Percentiles rank a stretch among this genome's conserved stretches.
These are phyloP conservation scores for Sebastes hubbsi DNA, from an alignment of 2,797 vertebrate genomes.

Conservation along the genomic window DNA sequence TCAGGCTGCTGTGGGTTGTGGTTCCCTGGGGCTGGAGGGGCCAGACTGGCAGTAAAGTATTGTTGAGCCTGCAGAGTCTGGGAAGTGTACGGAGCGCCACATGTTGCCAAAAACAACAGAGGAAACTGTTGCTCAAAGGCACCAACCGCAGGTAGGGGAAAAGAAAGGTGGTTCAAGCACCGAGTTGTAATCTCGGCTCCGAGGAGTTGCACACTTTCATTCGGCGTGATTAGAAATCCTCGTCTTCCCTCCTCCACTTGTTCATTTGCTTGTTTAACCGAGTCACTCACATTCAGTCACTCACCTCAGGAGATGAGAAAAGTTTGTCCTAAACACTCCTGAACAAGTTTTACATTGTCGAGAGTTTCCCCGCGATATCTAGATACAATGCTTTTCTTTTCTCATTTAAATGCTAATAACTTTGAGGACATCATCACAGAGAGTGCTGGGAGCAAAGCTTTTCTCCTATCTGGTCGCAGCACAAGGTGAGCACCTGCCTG, in stretches of 20 bases:
- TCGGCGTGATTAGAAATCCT: conserved; percentile 45
- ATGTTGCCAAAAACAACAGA: conserved; percentile 73
- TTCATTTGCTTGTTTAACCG: conserved; percentile 28
- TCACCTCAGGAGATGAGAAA: conserved; percentile 51
- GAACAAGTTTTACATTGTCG: conserved; percentile 43
- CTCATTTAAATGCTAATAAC: conserved; percentile 87
- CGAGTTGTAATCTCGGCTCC: conserved; percentile 12
- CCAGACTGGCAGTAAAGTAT: conserved; percentile 60
- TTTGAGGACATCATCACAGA: conserved; percentile 64
- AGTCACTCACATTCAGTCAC: conserved; percentile 31
- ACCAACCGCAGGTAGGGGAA: conserved; percentile 56
- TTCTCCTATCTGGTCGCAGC: conserved; percentile 74
- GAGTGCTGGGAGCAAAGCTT: conserved; percentile 65
- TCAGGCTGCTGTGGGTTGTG: conserved; percentile 62
- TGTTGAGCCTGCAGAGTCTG: conserved; percentile 37
- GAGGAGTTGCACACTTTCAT: conserved; percentile 24
- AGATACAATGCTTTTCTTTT: conserved; percentile 77
- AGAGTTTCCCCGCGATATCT: conserved; percentile 61
- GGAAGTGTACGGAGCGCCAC: conserved; percentile 48
- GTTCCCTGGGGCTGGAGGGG: conserved; percentile 59
- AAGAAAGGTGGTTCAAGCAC: conserved; percentile 47
- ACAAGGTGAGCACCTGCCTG: conserved; percentile 72
- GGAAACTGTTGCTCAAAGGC: conserved; percentile 68
- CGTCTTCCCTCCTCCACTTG: conserved; percentile 12
- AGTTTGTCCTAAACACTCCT: conserved; percentile 50